These are phyloP conservation scores for Trogon surrucura DNA, from an alignment of 2,113 vertebrate species.

Conservation along the genomic window DNA sequence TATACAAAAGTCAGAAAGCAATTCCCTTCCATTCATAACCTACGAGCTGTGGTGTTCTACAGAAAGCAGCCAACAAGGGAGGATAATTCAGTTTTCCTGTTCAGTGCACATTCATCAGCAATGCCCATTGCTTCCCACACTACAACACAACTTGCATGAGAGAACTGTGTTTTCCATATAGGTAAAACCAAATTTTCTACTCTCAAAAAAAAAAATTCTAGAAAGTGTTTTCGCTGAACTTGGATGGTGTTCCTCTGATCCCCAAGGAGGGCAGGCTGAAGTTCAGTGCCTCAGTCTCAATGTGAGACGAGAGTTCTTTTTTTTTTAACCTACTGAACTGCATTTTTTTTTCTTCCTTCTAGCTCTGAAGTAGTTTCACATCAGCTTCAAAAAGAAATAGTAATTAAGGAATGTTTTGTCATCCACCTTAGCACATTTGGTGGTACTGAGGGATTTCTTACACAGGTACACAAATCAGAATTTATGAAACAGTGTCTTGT, in stretches of 20 bases:
- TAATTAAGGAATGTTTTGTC: neutral
- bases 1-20: neutral
- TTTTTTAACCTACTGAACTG: neutral
- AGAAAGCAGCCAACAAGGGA: neutral
- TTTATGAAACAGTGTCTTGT: neutral
- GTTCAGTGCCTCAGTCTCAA: accelerated
- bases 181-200: neutral
- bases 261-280: neutral
- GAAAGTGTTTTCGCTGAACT: neutral
- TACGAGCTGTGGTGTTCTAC: neutral
- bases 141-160: neutral
- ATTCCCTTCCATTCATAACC: neutral
- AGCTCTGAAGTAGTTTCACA: neutral
- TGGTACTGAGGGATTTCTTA: neutral
- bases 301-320: neutral
- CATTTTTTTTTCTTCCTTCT: too few relatives aligned
- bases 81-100: neutral
- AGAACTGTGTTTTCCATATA: neutral
- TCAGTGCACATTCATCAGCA: neutral
- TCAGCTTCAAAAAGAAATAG: neutral
- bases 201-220: too few relatives aligned
- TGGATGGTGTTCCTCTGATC: neutral
- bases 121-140: neutral
- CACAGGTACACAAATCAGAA: neutral
- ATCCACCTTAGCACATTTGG: neutral